A percentile compares a stretch with the other conserved stretches of the same genome.
Evolutionary conservation across 2,888 invertebrate species (phyloP).

Genomic region (Blastobasis lacticolella): DNA sequence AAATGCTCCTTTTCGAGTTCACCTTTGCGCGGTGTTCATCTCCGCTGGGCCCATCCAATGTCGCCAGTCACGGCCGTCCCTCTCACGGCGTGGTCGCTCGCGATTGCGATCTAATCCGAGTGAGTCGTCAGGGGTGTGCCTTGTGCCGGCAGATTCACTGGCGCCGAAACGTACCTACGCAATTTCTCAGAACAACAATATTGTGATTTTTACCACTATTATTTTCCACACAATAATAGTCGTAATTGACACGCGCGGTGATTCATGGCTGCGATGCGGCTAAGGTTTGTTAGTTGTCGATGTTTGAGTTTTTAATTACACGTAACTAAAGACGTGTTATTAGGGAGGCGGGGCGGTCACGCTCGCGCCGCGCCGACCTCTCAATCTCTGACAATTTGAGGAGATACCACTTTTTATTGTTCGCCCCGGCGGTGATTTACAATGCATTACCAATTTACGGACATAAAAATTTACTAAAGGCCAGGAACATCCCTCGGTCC

Average conservation of each 20-base stretch:
- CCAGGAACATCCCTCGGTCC: constrained; percentile 17
- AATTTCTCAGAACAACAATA: constrained; percentile 52
- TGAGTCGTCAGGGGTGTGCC: constrained; percentile 60
- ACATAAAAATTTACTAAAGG: constrained; percentile 13
- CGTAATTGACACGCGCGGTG: constrained; percentile 56
- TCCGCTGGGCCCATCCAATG: constrained; percentile 38
- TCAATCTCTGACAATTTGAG: constrained; percentile 36
- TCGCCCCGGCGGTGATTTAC: constrained; percentile 28
- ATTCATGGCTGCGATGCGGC: constrained; percentile 48
- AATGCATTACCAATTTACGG: constrained; percentile 25
- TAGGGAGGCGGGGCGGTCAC: constrained; percentile 60
- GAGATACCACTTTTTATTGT: constrained; percentile 32
- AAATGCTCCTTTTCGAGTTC: too few species aligned
- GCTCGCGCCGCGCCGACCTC: constrained; percentile 38
- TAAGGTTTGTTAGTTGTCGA: constrained; percentile 64
- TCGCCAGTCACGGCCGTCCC: constrained; percentile 51
- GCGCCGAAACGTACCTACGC: constrained; percentile 16
- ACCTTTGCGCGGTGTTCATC: too few species aligned
- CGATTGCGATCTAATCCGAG: constrained; percentile 50
- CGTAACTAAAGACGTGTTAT: constrained; percentile 63
- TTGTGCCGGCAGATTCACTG: constrained; percentile 55
- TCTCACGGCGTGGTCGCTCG: constrained; percentile 45
- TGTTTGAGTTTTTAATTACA: constrained; percentile 70
- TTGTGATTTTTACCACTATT: constrained; percentile 36
- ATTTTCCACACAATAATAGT: constrained; percentile 50